phyloP scores from a whole-genome alignment of 1,140 invertebrate genomes.

The Lasaia peninsularis region DNA sequence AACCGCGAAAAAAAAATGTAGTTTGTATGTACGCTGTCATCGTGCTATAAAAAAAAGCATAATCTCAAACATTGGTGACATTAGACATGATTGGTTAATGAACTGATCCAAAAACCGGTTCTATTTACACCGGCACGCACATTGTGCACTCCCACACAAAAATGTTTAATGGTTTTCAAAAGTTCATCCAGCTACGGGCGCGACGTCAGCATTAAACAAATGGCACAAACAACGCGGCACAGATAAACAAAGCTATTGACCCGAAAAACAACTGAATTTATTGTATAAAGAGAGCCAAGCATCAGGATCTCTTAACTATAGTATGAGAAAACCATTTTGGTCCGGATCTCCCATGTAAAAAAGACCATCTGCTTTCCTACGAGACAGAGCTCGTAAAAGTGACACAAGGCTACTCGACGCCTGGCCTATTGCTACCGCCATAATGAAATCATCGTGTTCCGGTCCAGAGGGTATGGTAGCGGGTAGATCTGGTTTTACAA shows the following conservation, averaged over 20 bases:
- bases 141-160: background rate
- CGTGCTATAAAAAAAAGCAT: background rate
- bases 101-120: background rate
- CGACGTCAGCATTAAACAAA: background rate
- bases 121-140: background rate
- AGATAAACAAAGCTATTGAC: constrained; percentile 28
- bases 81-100: background rate
- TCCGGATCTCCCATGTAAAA: too few relatives aligned
- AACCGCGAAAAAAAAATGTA: too few relatives aligned
- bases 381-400: too few relatives aligned
- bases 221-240: background rate
- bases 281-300: too few relatives aligned
- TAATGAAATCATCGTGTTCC: too few relatives aligned
- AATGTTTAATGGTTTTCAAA: background rate
- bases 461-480: too few relatives aligned
- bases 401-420: too few relatives aligned
- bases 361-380: too few relatives aligned
- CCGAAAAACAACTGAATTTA: constrained; percentile 26
- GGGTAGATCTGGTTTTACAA: too few relatives aligned
- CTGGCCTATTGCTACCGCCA: too few relatives aligned
- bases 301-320: too few relatives aligned
- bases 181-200: background rate
- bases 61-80: background rate
- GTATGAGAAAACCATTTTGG: too few relatives aligned
- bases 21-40: background rate